Conservation (phyloP, 1,140 invertebrate genomes). For the Drosophila pectinifera region DNA sequence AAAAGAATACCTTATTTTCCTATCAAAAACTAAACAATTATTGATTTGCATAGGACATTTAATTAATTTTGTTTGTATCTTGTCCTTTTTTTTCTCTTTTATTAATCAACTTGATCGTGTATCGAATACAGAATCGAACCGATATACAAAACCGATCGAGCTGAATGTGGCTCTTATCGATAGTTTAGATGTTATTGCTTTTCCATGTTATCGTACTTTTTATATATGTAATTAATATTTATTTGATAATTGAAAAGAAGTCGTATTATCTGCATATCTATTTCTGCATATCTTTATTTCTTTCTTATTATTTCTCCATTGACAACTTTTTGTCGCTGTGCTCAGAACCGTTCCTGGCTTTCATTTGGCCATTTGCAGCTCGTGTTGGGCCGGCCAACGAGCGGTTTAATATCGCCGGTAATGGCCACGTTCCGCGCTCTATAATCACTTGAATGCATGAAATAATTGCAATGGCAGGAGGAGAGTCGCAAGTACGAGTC, state of each 20-base stretch:
- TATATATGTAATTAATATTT: not conserved
- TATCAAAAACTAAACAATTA: too few relatives aligned
- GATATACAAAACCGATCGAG: not conserved
- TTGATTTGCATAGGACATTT: too few relatives aligned
- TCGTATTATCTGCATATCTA: not conserved
- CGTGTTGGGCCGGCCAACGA: conserved; percentile 38
- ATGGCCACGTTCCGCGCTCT: conserved; percentile 72
- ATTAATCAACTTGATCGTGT: too few relatives aligned
- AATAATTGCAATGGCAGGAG: conserved; percentile 45
- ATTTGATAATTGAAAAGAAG: not conserved
- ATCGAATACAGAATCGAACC: too few relatives aligned
- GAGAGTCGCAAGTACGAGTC: not conserved
- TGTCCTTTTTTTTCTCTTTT: too few relatives aligned
- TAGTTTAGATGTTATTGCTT: too few relatives aligned
- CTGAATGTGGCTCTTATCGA: not conserved
- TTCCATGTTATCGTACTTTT: too few relatives aligned
- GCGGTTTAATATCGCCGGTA: conserved; percentile 73
- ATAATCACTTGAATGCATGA: conserved; percentile 57
- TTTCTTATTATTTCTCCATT: not conserved
- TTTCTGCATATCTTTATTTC: not conserved
- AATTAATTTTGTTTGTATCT: too few relatives aligned
- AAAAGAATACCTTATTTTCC: too few relatives aligned
- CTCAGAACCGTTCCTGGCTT: conserved; percentile 12
- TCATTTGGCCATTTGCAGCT: conserved; percentile 55
- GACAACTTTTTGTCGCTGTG: conserved; percentile 12